Evolutionary conservation across 2,113 vertebrate species (phyloP).

Genomic region (Percina caprodes): DNA sequence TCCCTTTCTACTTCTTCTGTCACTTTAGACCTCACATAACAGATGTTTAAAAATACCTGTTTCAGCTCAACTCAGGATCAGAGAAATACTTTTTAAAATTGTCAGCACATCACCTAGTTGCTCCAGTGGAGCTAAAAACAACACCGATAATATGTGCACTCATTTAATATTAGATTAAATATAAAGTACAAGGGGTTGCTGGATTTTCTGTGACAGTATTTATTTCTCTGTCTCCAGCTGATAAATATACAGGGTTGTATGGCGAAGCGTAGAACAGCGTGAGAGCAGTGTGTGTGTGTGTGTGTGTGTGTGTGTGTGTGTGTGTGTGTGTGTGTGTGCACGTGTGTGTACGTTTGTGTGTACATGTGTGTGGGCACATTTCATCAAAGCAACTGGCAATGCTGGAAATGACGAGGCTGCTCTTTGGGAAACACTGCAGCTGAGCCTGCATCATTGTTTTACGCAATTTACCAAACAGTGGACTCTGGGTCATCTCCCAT

Average conservation of each 20-base stretch:
- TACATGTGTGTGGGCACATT: constrained; percentile 40
- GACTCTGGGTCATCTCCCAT: constrained; percentile 47
- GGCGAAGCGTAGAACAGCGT: not conserved
- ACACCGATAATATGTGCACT: constrained; percentile 29
- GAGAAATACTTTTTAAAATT: constrained; percentile 49
- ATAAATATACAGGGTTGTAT: not conserved
- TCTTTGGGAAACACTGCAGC: constrained; percentile 65
- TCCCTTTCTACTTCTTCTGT: constrained; percentile 50
- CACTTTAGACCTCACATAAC: constrained; percentile 58
- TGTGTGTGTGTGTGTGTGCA: not conserved
- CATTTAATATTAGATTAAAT: constrained; percentile 26
- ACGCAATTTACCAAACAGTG: constrained; percentile 55
- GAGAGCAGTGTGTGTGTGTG: constrained; percentile 8
- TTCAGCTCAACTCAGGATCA: constrained; percentile 31
- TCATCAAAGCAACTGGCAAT: constrained; percentile 37
- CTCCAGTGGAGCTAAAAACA: constrained; percentile 60
- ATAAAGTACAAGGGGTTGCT: constrained; percentile 19
- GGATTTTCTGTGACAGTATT: not conserved
- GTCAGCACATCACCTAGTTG: constrained; percentile 35
- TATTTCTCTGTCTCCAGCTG: constrained; percentile 20
- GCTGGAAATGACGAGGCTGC: constrained; percentile 47
- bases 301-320: not conserved
- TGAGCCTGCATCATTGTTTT: constrained; percentile 66
- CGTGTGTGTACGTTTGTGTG: not conserved
- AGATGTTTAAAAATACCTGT: constrained; percentile 73